Evolutionary conservation across 2,113 vertebrate genomes (phyloP).

Genomic region (Takifugu bimaculatus): DNA sequence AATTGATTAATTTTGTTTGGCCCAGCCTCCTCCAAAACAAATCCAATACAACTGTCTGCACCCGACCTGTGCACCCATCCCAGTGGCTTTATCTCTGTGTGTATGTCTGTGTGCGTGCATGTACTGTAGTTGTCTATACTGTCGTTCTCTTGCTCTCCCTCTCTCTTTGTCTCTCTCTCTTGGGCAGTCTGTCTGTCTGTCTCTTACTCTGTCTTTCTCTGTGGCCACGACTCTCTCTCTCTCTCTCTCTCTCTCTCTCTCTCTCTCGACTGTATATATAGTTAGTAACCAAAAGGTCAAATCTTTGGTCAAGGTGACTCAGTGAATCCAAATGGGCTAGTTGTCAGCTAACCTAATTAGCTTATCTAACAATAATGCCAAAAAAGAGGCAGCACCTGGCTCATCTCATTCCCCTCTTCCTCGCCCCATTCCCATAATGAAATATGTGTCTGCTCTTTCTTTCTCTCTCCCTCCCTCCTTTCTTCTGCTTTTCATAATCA

Average conservation of each 20-base stretch:
- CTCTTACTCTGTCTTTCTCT: constrained; percentile 24
- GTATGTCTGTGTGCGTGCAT: background rate
- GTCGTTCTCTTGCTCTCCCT: constrained; percentile 19
- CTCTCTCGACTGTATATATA: background rate
- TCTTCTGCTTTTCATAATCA: constrained; percentile 65
- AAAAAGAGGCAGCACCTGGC: constrained; percentile 25
- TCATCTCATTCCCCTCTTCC: constrained; percentile 17
- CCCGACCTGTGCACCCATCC: constrained; percentile 40
- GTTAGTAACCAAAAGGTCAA: constrained; percentile 43
- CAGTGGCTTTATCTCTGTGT: background rate
- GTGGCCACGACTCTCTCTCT: constrained; percentile 15
- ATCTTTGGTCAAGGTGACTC: constrained; percentile 62
- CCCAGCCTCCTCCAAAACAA: constrained; percentile 42
- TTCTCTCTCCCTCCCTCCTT: constrained; percentile 19
- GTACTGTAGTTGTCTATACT: background rate
- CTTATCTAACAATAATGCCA: constrained; percentile 52
- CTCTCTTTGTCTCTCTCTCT: constrained; percentile 12
- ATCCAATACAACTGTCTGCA: constrained; percentile 58
- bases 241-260: constrained; percentile 25
- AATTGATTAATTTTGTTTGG: constrained; percentile 54
- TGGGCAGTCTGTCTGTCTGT: constrained; percentile 19
- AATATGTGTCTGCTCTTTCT: constrained; percentile 58
- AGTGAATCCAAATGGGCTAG: constrained; percentile 65
- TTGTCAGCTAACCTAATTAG: constrained; percentile 66
- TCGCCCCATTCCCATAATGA: constrained; percentile 56